These are phyloP conservation scores for Onychomys torridus DNA, from an alignment of 2,797 vertebrate species.

Conservation along the genomic window DNA sequence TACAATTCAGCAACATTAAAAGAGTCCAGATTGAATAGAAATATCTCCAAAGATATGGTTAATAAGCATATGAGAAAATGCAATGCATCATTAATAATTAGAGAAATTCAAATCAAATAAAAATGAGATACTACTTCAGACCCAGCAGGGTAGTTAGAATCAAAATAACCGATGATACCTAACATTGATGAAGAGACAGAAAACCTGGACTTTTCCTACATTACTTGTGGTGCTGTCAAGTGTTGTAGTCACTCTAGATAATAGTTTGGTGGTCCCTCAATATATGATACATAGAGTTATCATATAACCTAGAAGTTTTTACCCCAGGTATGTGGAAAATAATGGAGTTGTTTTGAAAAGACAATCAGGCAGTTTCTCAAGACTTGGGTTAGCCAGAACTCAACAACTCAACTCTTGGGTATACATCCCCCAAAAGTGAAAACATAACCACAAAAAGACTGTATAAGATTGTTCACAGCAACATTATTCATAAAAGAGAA, in stretches of 20 bases:
- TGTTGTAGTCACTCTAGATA: neutral
- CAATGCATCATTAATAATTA: neutral
- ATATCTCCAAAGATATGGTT: neutral
- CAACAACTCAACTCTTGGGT: neutral
- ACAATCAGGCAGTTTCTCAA: neutral
- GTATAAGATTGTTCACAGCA: neutral
- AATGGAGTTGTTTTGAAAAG: neutral
- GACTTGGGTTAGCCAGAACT: neutral
- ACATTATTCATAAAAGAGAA: slow-evolving; percentile 4
- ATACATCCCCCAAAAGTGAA: neutral
- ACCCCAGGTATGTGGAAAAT: neutral
- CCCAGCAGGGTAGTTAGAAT: neutral
- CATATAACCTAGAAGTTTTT: neutral
- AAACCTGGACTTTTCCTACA: neutral
- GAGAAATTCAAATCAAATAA: slow-evolving; percentile 11
- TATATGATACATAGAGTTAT: neutral
- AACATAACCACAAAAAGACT: neutral
- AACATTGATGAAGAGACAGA: neutral
- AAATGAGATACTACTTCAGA: neutral
- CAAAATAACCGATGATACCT: neutral
- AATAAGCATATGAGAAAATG: neutral
- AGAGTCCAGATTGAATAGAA: no score
- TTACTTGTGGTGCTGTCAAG: neutral
- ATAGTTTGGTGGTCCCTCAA: neutral
- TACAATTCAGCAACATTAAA: neutral